Base-by-base conservation (phyloP, 2,113 vertebrate species). In the Sitta europaea region DNA sequence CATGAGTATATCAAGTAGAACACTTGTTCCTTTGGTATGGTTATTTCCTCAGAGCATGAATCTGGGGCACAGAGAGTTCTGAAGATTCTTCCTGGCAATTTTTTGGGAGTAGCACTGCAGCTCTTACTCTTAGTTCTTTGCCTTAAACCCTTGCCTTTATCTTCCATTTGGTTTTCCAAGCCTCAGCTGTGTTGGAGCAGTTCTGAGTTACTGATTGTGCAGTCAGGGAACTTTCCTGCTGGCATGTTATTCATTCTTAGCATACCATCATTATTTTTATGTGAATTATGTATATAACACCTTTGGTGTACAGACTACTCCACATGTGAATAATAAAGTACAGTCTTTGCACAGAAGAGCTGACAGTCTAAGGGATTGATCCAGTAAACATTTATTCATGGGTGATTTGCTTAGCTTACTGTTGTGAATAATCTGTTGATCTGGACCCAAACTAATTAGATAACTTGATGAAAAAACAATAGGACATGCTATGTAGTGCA, bases 281-380 rank as follows among this genome's bases (percentile, higher is more conserved):
- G 88, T 95, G 63, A 88, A 96, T 96, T 95, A 93, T 90, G 86
- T 81, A 88, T 96, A 72, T 86, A 88, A 86, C 67, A 80, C 9
- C 6, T 50, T 92, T 71, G 45, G 55, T 80, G 86, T 83, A 78
- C 86, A 84, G 75, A 88, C 53, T 93, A 45, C 72, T 93, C 72
- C 90, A 59, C 82, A 67, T 86, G 86, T 74, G 75, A 95, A 90
- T 92, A 96, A 94, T 92, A 94, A 93, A 93, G 57, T 31, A 77
- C 55, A 31, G 72, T 20, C 72, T 93, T 85, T 90, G 51, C 61
- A 92, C 63, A 74, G 78, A 91, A 73, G 43, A 92, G n/a, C 63
- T 94, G 94, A 84, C 82, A 88, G 75, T 92, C 82, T 84, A 90
- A 94, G 82, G 82, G 63, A 67, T 93, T 95, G 75, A 96, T 90